Base-by-base conservation (phyloP, 1,140 invertebrate species). In the Phymastichus coffea region DNA sequence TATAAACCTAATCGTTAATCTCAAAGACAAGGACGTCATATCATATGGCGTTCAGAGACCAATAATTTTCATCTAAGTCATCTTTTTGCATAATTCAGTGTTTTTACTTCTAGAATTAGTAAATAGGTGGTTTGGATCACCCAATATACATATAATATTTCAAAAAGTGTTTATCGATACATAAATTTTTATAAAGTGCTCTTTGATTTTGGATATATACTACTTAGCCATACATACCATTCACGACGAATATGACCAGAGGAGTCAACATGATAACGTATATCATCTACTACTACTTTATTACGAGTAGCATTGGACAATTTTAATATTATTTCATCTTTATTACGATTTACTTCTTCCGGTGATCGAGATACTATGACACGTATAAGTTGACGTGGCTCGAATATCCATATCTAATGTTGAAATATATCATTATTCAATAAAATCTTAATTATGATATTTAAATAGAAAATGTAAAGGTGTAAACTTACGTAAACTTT, bases 391-490 rank as follows among this genome's bases (percentile, higher is more conserved):
- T 93, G 89, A 0, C 88, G 84, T 1, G 87, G 85, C 67, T 92
- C 90, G 61, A 91, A 92, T 20, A 94, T 85, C 92, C 92, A 95
- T 6, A 93, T 77, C 90, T 93, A 40, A 63, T 61, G n/a, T n/a
- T 28, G 25, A 35, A 46, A 57, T 52, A 15, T 52, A 15, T 26
- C 35, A 37, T 43, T 4, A 57, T 15, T 44, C 15, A 40, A 44
- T 25, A 28, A 10, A n/a, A 23, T 37, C n/a, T 30, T 51, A 51
- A 49, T 57, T 54, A 30, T 40, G 30, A 25, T 20, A 25, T 38
- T 33, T 52, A 40, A n/a, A 44, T 19, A 23, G 26, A 15, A 19
- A 40, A 26, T 37, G n/a, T 44, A 28, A 57, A 35, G 14, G 60
- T 19, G 23, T 28, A 25, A 57, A 83, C 86, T 85, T 75, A 93